Base-by-base conservation (phyloP, 2,888 invertebrate genomes). In the Leptopterna dolabrata region DNA sequence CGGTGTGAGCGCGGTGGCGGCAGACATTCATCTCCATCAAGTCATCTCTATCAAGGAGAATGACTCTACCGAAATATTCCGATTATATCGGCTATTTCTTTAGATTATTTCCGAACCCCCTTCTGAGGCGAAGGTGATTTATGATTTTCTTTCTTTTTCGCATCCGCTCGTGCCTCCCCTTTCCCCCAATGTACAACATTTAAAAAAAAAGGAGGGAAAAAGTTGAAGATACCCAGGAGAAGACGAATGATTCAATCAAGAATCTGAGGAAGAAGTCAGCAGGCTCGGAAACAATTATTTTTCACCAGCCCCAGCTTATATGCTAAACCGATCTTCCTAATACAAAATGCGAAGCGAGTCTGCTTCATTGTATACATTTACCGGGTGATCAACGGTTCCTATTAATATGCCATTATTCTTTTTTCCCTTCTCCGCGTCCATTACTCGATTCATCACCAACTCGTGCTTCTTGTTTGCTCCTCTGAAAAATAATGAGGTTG, bases 341-440 rank as follows among this genome's bases (percentile, higher is more conserved):
- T 83, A 83, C 63, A 41, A 83, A 70, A 83, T 83, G 63, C 83
- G 70, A 70, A 70, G 63, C 70, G 36, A 41, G 30, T 13, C 70
- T 83, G 63, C 70, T 83, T 83, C 70, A 83, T 83, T 83, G 83
- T 83, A 83, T 83, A 70, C 63, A 83, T 83, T 83, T 70, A 30
- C 83, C 11, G 83, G 30, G 36, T 83, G 83, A 83, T 83, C 83
- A 83, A 83, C 63, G 30, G 29, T 63, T n/a, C 43, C 83, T 41
- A 83, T 83, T 83, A 83, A 83, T 83, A 83, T 70, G 70, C 83
- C 63, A 70, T 83, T 83, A 41, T 70, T 83, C 36, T 70, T 2
- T 41, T 63, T 83, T 63, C 41, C 41, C 19, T 24, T 78, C 78
- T 45, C 24, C 45, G 78, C n/a, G 7, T 24, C 51, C 51, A 14